phyloP scores from a whole-genome alignment of 2,797 vertebrate species.

The Pangasius mekongensis region DNA sequence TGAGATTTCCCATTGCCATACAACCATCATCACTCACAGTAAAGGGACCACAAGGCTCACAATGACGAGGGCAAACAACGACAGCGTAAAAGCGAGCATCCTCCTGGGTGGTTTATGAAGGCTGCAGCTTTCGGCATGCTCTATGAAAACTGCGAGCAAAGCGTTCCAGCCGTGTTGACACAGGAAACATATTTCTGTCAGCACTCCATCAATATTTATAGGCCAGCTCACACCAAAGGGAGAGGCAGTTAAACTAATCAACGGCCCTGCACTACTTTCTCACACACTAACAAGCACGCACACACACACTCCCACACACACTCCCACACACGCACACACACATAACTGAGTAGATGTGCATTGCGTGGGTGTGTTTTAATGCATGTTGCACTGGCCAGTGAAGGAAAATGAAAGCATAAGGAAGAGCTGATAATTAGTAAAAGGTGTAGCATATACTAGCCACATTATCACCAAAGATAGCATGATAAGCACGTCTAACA shows the following conservation, averaged over 20 bases:
- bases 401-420: conserved; percentile 52
- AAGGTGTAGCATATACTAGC: conserved; percentile 48
- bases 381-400: background rate
- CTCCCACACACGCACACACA: conserved; percentile 9
- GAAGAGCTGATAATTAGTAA: background rate
- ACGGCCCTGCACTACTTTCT: conserved; percentile 55
- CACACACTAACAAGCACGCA: conserved; percentile 43
- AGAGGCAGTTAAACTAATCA: conserved; percentile 72
- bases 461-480: conserved; percentile 62
- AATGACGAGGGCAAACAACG: conserved; percentile 27
- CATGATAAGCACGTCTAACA: conserved; percentile 51
- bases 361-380: conserved; percentile 1
- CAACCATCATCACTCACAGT: conserved; percentile 37
- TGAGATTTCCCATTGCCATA: conserved; percentile 39
- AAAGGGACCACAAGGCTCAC: conserved; percentile 26
- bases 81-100: conserved; percentile 29
- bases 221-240: conserved; percentile 57
- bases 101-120: conserved; percentile 50
- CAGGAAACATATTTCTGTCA: conserved; percentile 72
- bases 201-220: conserved; percentile 75
- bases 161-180: conserved; percentile 66
- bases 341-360: background rate
- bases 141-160: conserved; percentile 63
- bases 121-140: conserved; percentile 35
- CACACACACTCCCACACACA: conserved; percentile 38